phyloP scores from a whole-genome alignment of 2,888 invertebrate species.

The Hypomecis atomaria region DNA sequence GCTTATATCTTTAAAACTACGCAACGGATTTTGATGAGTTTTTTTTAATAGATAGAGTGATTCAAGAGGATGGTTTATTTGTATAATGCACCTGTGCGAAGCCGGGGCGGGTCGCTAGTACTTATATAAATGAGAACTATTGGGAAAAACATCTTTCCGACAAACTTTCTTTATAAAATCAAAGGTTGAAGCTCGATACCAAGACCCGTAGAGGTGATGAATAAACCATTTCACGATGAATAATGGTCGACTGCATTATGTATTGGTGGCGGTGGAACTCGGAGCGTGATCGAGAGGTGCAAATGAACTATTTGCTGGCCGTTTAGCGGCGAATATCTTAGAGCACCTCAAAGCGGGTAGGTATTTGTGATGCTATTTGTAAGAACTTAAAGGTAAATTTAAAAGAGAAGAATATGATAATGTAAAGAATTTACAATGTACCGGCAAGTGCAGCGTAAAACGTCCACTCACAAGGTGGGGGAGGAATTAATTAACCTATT shows the following conservation, averaged over 20 bases:
- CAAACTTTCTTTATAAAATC: conserved; percentile 34
- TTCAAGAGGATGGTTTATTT: no score
- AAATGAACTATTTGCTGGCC: conserved; percentile 43
- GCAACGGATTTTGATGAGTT: no score
- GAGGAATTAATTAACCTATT: no score
- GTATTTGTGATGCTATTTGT: conserved; percentile 10
- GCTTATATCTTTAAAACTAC: no score
- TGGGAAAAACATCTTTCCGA: conserved; percentile 13
- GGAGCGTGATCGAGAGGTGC: conserved; percentile 42
- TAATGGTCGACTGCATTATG: conserved; percentile 58
- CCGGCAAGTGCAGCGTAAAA: no score
- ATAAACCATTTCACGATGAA: conserved; percentile 56
- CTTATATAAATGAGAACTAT: no score
- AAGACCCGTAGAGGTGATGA: conserved; percentile 45
- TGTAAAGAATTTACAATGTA: no score
- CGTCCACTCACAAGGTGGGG: no score
- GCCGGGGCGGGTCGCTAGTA: no score
- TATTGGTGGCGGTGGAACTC: conserved; percentile 49
- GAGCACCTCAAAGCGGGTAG: conserved; percentile 13
- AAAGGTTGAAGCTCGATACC: conserved; percentile 44
- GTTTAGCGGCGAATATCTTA: conserved; percentile 35
- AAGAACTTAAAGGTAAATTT: background rate
- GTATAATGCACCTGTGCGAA: no score
- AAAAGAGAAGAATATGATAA: no score
- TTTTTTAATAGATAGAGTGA: no score